Base-by-base conservation (phyloP, 2,113 vertebrate genomes). In the Grammomys surdaster region DNA sequence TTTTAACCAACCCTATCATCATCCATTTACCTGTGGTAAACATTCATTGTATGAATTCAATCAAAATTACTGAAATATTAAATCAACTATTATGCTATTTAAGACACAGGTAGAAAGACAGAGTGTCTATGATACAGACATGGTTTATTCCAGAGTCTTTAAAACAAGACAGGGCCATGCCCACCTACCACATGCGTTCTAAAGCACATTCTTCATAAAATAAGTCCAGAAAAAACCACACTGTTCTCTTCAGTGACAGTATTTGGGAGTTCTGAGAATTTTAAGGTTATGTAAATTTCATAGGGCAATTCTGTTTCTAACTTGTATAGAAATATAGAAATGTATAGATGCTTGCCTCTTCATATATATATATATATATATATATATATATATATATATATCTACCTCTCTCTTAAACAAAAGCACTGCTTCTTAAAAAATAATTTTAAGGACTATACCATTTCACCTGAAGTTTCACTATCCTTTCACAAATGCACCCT, bases 1-100 rank as follows among this genome's bases (percentile, higher is more conserved):
- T 10, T 46, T 26, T 58, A 4, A 26, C 40, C 14, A 78, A n/a
- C 22, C 13, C 63, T 78, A 26, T 46, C 8, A 36, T 36, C 20
- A 26, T 22, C 26, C 19, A 12, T 26, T 56, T 46, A 31, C 8
- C 7, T 0, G 2, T 9, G 20, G n/a, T 1, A 69, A 10, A 16
- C 19, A 84, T 14, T 6, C 92, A 12, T 58, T 92, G n/a, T 10
- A 58, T 36, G 26, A 69, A 5, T 69, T 78, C 7, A 17, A 20
- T 65, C 17, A 89, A 60, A 58, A 92, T 58, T n/a, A 58, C 11
- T 90, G 87, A 82, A 84, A 87, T 65, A 28, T 65, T 72, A 91
- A 95, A 54, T 56, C 33, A 63, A 58, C 24, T 56, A 13, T 63
- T 60, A 8, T 46, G 28, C n/a, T n/a, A 86, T 65, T 95, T 89